These are phyloP conservation scores for Gadopsis bispinosus DNA, from an alignment of 2,797 vertebrate species.

Conservation along the genomic window DNA sequence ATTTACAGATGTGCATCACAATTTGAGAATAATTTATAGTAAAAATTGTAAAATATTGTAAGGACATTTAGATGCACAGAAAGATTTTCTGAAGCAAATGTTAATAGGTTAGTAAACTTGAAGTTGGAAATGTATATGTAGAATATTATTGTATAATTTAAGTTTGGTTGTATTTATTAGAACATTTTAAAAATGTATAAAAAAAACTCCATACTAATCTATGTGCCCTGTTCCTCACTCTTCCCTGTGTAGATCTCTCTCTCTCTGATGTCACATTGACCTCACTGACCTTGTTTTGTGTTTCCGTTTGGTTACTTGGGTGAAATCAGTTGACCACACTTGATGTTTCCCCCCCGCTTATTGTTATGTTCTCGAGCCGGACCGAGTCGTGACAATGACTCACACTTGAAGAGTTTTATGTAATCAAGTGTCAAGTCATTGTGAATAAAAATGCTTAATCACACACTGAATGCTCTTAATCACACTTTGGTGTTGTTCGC, in stretches of 20 bases:
- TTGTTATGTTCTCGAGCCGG: neutral
- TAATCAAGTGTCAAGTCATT: conserved; percentile 46
- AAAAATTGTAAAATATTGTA: neutral
- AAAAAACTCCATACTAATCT: neutral
- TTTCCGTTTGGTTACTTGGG: neutral
- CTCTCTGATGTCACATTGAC: conserved; percentile 17
- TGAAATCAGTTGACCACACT: neutral
- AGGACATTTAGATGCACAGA: neutral
- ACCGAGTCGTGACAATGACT: conserved; percentile 11
- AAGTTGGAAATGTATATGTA: neutral
- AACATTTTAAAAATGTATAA: neutral
- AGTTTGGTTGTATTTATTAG: neutral
- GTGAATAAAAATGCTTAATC: conserved; percentile 35
- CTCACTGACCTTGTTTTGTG: neutral
- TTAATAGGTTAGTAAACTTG: neutral
- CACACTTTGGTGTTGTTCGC: conserved; percentile 39
- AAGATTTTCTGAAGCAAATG: neutral
- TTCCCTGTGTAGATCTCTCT: neutral
- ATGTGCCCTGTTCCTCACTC: neutral
- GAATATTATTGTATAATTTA: neutral
- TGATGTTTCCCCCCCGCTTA: neutral
- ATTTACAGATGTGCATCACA: neutral
- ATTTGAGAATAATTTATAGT: neutral
- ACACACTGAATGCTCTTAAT: conserved; percentile 6
- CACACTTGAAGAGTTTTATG: conserved; percentile 30